These are phyloP conservation scores for Epistrophe grossulariae DNA, from an alignment of 2,888 invertebrate genomes.

Conservation along the genomic window DNA sequence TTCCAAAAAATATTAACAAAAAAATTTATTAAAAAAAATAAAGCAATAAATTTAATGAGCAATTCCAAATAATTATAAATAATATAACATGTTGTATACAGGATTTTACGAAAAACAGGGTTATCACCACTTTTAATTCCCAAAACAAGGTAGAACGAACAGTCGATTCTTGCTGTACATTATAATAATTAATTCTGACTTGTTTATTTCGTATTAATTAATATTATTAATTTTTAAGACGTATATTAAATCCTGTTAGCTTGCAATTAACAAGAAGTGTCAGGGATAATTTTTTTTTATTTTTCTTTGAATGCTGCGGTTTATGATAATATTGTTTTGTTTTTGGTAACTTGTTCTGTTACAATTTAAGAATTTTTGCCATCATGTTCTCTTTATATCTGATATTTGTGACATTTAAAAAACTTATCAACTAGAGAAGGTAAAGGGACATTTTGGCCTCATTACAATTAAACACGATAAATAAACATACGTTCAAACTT, in stretches of 20 bases:
- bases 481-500: too few relatives aligned
- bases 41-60: not conserved
- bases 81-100: too few relatives aligned
- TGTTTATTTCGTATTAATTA: not conserved
- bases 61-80: not conserved
- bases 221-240: not conserved
- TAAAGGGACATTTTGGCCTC: too few relatives aligned
- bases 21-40: not conserved
- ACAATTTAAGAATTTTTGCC: not conserved
- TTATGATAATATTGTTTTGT: not conserved
- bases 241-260: not conserved
- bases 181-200: not conserved
- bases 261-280: too few relatives aligned
- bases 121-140: not conserved
- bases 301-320: too few relatives aligned
- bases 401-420: too few relatives aligned
- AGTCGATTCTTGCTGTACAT: not conserved
- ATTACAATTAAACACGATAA: too few relatives aligned
- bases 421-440: too few relatives aligned
- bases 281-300: too few relatives aligned
- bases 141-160: not conserved
- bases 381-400: too few relatives aligned
- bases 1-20: too few relatives aligned
- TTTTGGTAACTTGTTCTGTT: not conserved
- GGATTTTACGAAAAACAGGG: too few relatives aligned